A percentile compares a stretch with the other conserved stretches of the same genome.
Conservation (phyloP, 2,888 invertebrate genomes). For the Scaptomyza polygonia region DNA sequence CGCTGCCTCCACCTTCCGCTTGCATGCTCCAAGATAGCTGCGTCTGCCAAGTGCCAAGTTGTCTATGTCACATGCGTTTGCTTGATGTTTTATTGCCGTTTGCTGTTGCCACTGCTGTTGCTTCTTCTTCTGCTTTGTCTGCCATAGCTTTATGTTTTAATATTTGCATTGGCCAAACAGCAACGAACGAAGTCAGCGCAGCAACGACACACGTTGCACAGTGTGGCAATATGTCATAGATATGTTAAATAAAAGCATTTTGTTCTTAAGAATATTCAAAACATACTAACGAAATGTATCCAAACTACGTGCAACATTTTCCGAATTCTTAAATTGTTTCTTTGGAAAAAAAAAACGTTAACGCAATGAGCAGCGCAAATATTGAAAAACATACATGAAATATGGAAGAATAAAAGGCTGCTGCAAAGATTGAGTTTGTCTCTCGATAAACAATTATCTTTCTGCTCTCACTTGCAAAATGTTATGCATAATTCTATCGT, state of each 20-base stretch:
- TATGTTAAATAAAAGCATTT: neutral
- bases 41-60: constrained; percentile 56
- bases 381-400: constrained; percentile 40
- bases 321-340: no score
- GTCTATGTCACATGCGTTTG: constrained; percentile 73
- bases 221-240: constrained; percentile 31
- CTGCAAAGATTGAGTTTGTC: neutral
- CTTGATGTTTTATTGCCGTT: constrained; percentile 56
- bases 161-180: constrained; percentile 60
- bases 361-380: constrained; percentile 42
- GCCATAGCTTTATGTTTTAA: constrained; percentile 48
- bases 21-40: neutral
- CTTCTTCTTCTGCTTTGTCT: neutral
- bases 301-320: no score
- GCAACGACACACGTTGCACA: constrained; percentile 26
- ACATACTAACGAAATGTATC: neutral
- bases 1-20: no score
- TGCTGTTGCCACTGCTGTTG: constrained; percentile 6
- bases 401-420: constrained; percentile 19
- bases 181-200: constrained; percentile 18
- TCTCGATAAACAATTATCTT: constrained; percentile 13
- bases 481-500: constrained; percentile 53
- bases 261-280: neutral
- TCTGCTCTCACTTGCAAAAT: constrained; percentile 9
- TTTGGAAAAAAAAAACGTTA: no score